A percentile compares a stretch with the other conserved stretches of the same genome.
phyloP scores from a whole-genome alignment of 1,140 invertebrate genomes.

The Hirudo medicinalis region DNA sequence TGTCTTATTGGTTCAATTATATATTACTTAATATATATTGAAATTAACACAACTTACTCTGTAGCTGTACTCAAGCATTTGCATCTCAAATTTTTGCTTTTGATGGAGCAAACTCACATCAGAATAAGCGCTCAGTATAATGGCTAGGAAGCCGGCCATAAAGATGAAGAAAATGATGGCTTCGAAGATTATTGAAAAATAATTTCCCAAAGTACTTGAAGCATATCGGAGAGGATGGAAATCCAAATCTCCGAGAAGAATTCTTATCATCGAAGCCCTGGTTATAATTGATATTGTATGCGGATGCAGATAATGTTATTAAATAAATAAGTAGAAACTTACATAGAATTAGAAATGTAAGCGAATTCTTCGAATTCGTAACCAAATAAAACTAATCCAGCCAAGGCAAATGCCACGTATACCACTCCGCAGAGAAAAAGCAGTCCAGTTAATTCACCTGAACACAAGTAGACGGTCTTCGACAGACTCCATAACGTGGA shows the following conservation, averaged over 20 bases:
- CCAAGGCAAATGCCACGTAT: not conserved
- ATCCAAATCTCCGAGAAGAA: slow-evolving; percentile 2
- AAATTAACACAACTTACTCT: not conserved
- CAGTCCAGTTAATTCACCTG: not conserved
- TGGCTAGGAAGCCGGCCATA: slow-evolving; percentile 5
- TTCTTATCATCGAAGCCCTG: slow-evolving; percentile 4
- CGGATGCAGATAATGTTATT: no score
- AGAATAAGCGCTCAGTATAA: not conserved
- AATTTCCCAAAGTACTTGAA: not conserved
- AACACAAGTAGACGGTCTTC: slow-evolving; percentile 9
- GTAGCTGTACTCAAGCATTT: slow-evolving; percentile 10
- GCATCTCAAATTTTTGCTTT: slow-evolving; percentile 9
- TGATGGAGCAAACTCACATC: slow-evolving; percentile 1
- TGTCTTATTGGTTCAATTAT: no score
- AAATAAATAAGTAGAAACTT: not conserved
- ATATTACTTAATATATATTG: not conserved
- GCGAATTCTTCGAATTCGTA: slow-evolving; percentile 6
- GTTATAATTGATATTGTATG: not conserved
- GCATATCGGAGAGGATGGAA: not conserved
- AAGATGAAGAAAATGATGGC: slow-evolving; percentile 7
- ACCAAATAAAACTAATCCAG: not conserved
- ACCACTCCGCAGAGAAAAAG: not conserved
- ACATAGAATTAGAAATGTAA: not conserved
- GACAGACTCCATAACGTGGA: slow-evolving; percentile 9
- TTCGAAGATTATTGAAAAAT: not conserved